Base-by-base conservation (phyloP, 2,113 vertebrate genomes). In the Ceyx margarethae region DNA sequence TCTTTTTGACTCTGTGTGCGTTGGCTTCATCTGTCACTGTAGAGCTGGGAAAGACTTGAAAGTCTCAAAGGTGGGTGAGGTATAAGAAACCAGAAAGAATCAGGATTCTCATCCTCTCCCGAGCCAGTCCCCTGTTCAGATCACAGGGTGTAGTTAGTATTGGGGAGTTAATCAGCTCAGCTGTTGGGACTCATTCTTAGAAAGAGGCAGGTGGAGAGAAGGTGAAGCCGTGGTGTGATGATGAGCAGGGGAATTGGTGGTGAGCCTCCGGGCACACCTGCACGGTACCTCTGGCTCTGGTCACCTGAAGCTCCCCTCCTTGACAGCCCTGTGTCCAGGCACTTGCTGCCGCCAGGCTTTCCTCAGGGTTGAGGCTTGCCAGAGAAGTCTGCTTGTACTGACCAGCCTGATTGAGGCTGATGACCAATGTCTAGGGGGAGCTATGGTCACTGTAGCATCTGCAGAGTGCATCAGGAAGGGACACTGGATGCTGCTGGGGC, bases 391-490 rank as follows among this genome's bases (percentile, higher is more conserved):
- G 15, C 67, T 31, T 42, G 43, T 51, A 15, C 28, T 1, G 11
- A 62, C 62, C 9, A 1, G 6, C 73, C 81, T 93, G 75, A 95
- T 81, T 15, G 1, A 79, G 62, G 51, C 57, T 88, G 96, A 95
- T 86, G 87, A 89, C 28, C 31, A 89, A 81, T 81, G 81, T 91
- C 92, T 77, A 72, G 35, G 75, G 91, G 81, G 81, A 90, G 87
- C n/a, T 46, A 31, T 1, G 3, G 37, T 91, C 53, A 60, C 64
- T 73, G 26, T 18, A 50, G 71, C 5, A 11, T 78, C 85, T 72
- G 64, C 48, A 50, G 65, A 71, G 23, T 77, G 81, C 87, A 74
- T 89, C 82, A 64, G 67, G 61, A 92, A 90, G 31, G 65, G 54
- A n/a, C 48, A 46, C 71, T 64, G 80, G 46, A 66, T 87, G 67